Conservation (phyloP, 2,797 vertebrate genomes). For the Petrocephalus schoutedeni region DNA sequence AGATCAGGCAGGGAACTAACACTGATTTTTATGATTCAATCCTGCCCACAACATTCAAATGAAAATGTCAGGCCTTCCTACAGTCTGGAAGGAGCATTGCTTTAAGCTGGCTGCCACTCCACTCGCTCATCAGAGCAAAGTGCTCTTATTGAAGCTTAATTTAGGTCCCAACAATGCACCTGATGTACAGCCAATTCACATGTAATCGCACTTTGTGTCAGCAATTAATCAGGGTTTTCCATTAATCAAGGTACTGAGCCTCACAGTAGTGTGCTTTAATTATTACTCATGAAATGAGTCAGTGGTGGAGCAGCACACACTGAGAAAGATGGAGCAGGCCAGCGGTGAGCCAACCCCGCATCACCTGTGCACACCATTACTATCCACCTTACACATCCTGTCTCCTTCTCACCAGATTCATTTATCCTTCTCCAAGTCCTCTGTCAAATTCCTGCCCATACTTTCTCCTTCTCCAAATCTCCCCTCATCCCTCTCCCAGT, state of each 20-base stretch:
- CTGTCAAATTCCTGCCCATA: background rate
- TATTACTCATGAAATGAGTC: constrained; percentile 33
- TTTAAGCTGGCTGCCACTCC: constrained; percentile 9
- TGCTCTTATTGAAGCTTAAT: constrained; percentile 59
- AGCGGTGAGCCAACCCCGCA: background rate
- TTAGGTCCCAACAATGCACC: constrained; percentile 52
- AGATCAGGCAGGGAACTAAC: background rate
- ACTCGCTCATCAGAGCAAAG: constrained; percentile 50
- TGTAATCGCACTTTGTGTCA: constrained; percentile 56
- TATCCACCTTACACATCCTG: background rate
- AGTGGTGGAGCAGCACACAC: background rate
- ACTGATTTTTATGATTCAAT: background rate
- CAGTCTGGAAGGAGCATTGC: constrained; percentile 34
- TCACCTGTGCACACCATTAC: background rate
- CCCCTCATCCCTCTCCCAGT: background rate
- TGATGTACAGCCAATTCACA: constrained; percentile 59
- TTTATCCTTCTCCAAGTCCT: background rate
- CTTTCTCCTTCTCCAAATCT: background rate
- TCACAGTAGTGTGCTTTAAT: constrained; percentile 51
- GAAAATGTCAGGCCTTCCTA: background rate
- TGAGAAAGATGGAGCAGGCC: background rate
- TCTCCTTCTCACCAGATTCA: background rate
- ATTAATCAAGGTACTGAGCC: constrained; percentile 51
- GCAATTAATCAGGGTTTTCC: constrained; percentile 43
- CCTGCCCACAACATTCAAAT: background rate